These are phyloP conservation scores for Lamproptera curius DNA, from an alignment of 2,888 invertebrate genomes.

Conservation along the genomic window DNA sequence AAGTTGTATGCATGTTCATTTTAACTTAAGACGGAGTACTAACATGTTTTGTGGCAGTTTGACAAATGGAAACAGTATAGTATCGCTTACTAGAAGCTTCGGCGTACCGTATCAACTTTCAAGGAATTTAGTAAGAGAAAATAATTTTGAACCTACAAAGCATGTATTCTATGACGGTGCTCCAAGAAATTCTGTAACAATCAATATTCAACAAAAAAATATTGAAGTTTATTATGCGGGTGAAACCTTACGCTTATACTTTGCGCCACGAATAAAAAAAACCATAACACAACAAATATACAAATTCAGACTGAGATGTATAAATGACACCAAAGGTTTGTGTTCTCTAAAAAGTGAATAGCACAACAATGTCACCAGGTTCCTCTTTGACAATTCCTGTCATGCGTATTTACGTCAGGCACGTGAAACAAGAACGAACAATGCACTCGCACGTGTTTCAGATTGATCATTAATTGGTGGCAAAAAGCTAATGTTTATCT, in stretches of 20 bases:
- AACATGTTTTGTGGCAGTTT: slow-evolving; percentile 20
- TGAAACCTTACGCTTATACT: no score
- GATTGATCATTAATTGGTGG: slow-evolving; percentile 59
- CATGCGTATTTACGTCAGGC: slow-evolving; percentile 3
- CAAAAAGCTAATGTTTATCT: slow-evolving; percentile 67
- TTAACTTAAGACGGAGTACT: slow-evolving; percentile 7
- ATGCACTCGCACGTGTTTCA: slow-evolving; percentile 49
- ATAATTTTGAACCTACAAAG: no score
- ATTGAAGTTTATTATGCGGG: no score
- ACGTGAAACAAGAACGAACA: slow-evolving; percentile 47
- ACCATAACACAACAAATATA: no score
- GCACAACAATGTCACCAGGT: no score
- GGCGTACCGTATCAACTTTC: slow-evolving; percentile 22
- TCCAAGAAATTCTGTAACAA: no score
- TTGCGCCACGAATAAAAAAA: no score
- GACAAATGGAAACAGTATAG: slow-evolving; percentile 6
- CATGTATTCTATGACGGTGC: no score
- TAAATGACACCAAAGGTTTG: no score
- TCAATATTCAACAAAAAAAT: no score
- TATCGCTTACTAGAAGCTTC: slow-evolving; percentile 22
- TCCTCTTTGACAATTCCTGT: slow-evolving; percentile 6
- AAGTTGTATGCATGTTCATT: slow-evolving; percentile 1
- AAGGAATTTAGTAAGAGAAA: slow-evolving; percentile 27
- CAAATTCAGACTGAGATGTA: no score
- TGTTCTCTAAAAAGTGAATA: no score